Base-by-base conservation (phyloP, 1,140 invertebrate species). In the Drosophila elegans region DNA sequence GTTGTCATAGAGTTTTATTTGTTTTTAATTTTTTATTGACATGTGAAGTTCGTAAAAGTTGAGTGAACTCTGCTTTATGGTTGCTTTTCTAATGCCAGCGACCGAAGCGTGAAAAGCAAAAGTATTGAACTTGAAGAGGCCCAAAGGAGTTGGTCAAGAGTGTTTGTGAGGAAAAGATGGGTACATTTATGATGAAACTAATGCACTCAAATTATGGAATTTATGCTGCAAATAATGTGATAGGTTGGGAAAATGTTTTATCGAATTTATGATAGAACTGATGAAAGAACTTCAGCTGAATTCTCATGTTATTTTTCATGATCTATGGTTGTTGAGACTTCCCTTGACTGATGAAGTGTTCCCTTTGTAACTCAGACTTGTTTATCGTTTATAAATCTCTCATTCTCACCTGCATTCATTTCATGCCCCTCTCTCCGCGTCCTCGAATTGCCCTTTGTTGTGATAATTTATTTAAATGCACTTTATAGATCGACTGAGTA, bases 1-100 rank as follows among this genome's bases (percentile, higher is more conserved):
- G 44, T 74, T 79, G 75, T 86, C 83, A 88, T 79, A 79, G 83
- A 76, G 79, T 88, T 88, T 88, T 86, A 86, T 88, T 86, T 86
- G 83, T 88, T 88, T 86, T 86, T 86, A 86, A 86, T 88, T 88
- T 88, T 86, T 86, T 86, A 86, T 86, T 86, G 83, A 88, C 83
- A 86, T 86, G 83, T 86, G 83, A 86, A 86, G 83, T 86, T 88
- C 46, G 84, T 88, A 83, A 74, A 88, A 86, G 83, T 86, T 86
- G 81, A 86, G 69, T 86, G 83, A 86, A 86, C 83, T 88, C 56
- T 76, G 56, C 69, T 64, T 53, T 56, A 63, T 63, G 69, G 63
- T 60, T 63, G 62, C 7, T 69, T 85, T 83, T 67, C 71, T 49
- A 64, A 63, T 72, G 74, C 64, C 63, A 46, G 21, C 60, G 34